Base-by-base conservation (phyloP, 1,140 invertebrate species). In the Pseudomyrmex concolor region DNA sequence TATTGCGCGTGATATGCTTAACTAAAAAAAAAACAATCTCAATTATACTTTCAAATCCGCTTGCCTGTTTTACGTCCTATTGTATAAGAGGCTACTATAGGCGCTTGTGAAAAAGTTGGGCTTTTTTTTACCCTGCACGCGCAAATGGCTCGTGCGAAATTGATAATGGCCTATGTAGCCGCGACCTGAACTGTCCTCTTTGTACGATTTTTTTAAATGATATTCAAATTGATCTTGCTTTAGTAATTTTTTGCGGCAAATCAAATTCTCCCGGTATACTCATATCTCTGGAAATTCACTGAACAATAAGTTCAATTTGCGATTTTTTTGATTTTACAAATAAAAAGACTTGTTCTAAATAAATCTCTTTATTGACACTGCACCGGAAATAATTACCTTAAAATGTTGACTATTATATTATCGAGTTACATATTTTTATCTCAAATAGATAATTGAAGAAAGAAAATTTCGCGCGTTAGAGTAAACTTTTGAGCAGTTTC, bases 41-140 rank as follows among this genome's bases (percentile, higher is more conserved):
- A 66, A 93, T 92, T 93, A 92, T 91, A 92, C 91, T 91, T 93
- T 92, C 85, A 92, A 92, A 92, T 92, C 83, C 67, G 74, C 45
- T 84, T 62, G 66, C 55, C 67, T 76, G 71, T 89, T 89, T 91
- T 85, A 67, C 71, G 71, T 70, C 5, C 89, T 63, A 92, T 92
- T 91, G 91, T 89, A 90, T 89, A 80, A 86, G 87, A 85, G 43
- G 17, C 50, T 25, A 48, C 4, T 54, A 48, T 54, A 54, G 60
- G 25, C 64, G 73, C 50, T 70, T 17, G 10, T 13, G 67, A 84
- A 89, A 89, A 91, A 85, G 22, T 63, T 51, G 60, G 59, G 15
- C 77, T 7, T 64, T 86, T 91, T 88, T 92, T 89, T 91, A 80
- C 82, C 85, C 83, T 74, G 68, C 8, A 70, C 34, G 34, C 76